Base-by-base conservation (phyloP, 2,797 vertebrate genomes). In the Acestrorhynchus altus region DNA sequence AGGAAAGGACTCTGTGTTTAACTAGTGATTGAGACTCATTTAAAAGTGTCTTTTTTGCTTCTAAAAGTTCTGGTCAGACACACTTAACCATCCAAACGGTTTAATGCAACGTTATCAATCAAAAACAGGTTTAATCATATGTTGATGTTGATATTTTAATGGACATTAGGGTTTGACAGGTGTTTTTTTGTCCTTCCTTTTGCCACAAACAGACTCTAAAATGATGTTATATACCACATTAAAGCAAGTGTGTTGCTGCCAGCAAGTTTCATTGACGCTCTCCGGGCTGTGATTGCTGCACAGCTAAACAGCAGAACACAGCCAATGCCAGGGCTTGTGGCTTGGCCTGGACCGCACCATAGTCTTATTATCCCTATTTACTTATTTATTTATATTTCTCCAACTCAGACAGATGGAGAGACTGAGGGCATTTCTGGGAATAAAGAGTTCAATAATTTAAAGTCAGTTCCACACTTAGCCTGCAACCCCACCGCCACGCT, bases 381-480 rank as follows among this genome's bases (percentile, higher is more conserved):
- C 70, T 81, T 80, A 84, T 82, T 81, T 86, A 83, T 85, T 84
- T 81, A 79, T 83, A 78, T 83, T 76, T 84, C 69, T 74, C 71
- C 79, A 68, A 63, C 74, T 40, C 80, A 80, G 79, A 82, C 85
- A 88, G 85, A 87, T 84, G 84, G 85, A 85, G 83, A 52, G 83
- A 78, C 82, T 28, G 72, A 74, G 76, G 83, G 83, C 82, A 82
- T 85, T 59, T 77, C 85, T 81, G 83, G 31, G 79, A 83, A 89
- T 83, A 86, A 88, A 86, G 86, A 82, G 84, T 85, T 92, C 87
- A 89, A 90, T 91, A 90, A 91, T 90, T 90, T 84, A 91, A 87
- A 84, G 86, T 89, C 83, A 83, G 86, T 89, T 86, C 75, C 81
- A 79, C 63, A 51, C 77, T 79, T 79, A 78, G 71, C 70, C 82